Evolutionary conservation across 2,888 invertebrate species (phyloP).

Genomic region (Subacronicta megacephala): DNA sequence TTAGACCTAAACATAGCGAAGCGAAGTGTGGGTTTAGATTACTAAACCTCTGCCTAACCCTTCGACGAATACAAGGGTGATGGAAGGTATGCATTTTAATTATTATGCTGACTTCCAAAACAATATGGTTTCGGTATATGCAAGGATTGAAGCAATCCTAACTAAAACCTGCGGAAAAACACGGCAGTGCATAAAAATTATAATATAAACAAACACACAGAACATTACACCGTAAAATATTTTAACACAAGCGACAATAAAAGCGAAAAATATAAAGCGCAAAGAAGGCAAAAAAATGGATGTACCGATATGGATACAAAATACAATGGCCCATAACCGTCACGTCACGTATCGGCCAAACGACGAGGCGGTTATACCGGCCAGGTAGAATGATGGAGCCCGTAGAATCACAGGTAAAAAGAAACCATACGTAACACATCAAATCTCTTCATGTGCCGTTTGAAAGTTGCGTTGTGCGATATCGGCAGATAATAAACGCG

Average conservation of each 20-base stretch:
- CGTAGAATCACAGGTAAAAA: slow-evolving; percentile 23
- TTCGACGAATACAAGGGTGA: too few relatives aligned
- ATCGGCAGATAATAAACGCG: slow-evolving; percentile 31
- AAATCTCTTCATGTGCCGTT: slow-evolving; percentile 52
- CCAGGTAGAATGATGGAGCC: slow-evolving; percentile 60
- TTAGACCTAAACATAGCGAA: too few relatives aligned
- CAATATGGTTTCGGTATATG: too few relatives aligned
- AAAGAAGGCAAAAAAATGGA: slow-evolving; percentile 66
- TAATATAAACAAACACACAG: neutral
- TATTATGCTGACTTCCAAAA: too few relatives aligned
- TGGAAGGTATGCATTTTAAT: too few relatives aligned
- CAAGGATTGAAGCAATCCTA: too few relatives aligned
- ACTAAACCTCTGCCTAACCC: too few relatives aligned
- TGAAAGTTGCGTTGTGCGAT: slow-evolving; percentile 39
- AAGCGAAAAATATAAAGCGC: slow-evolving; percentile 59
- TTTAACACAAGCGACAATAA: slow-evolving; percentile 23
- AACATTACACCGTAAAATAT: neutral
- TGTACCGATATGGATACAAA: slow-evolving; percentile 73
- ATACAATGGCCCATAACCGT: slow-evolving; percentile 69
- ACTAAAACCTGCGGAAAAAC: too few relatives aligned
- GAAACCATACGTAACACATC: slow-evolving; percentile 44
- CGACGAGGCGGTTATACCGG: slow-evolving; percentile 53
- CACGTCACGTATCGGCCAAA: slow-evolving; percentile 74
- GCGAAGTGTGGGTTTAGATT: too few relatives aligned
- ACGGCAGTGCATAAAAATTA: too few relatives aligned